Base-by-base conservation (phyloP, 2,888 invertebrate species). In the Lithophane socia region DNA sequence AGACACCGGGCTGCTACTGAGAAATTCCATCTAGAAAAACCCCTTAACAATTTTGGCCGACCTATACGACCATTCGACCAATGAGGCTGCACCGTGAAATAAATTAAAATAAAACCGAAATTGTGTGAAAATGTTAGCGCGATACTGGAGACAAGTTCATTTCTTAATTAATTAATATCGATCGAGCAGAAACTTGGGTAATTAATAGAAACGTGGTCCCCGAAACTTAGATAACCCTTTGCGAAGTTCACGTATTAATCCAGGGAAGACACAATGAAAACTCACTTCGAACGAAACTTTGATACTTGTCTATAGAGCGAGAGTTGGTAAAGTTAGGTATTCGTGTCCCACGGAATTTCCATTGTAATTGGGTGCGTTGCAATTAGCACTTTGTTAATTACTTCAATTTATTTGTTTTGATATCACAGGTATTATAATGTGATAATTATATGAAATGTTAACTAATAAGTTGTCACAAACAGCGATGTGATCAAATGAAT, bases 181-280 rank as follows among this genome's bases (percentile, higher is more conserved):
- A 93, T 92, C 92, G 89, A 81, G 86, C 86, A 80, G 86, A 86
- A 95, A 96, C 92, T 95, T 93, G 88, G 90, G 93, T 95, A 96
- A 96, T 95, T 95, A 95, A 95, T 95, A 95, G 94, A 93, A 94
- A 94, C 94, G 93, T 92, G 93, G 94, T 94, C 91, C 92, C 93
- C 91, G 73, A 94, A 95, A 95, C 94, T 95, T 94, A 94, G 94
- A 93, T 94, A 94, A 95, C 94, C 95, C 95, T 95, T 94, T 93
- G 90, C 84, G 88, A 94, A 95, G 92, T 95, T 95, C 93, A 94
- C 92, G 94, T 94, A 96, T 95, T 95, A 95, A 95, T 95, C 93
- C 93, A 90, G 82, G 80, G 88, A 89, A 90, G 92, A 93, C 92
- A 94, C 94, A 95, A 94, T 94, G 94, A 94, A 94, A 94, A 93